Percentiles rank a stretch among this genome's conserved stretches.
phyloP scores from a whole-genome alignment of 2,888 invertebrate species.

The Chymomyza procnemis region DNA sequence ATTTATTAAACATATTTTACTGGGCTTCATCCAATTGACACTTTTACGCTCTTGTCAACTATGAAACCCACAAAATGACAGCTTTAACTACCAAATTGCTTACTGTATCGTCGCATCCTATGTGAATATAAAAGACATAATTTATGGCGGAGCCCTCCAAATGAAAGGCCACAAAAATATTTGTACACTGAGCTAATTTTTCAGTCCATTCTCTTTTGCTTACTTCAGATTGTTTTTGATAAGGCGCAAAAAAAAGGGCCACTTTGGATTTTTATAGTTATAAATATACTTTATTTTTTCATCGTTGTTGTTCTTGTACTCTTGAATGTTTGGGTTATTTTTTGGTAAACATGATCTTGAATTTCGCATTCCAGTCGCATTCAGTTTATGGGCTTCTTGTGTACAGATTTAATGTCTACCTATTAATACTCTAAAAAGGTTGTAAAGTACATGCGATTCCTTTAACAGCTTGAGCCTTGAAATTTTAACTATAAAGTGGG shows the following conservation, averaged over 20 bases:
- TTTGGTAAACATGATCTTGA: constrained; percentile 52
- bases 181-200: neutral
- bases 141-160: neutral
- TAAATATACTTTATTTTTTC: constrained; percentile 17
- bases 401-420: constrained; percentile 19
- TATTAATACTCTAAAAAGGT: neutral
- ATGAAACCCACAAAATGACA: constrained; percentile 4
- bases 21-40: neutral
- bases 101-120: neutral
- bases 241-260: neutral
- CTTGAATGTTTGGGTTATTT: neutral
- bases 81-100: neutral
- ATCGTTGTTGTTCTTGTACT: constrained; percentile 11
- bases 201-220: neutral
- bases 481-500: too few species aligned
- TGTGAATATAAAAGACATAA: neutral
- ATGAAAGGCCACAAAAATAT: neutral
- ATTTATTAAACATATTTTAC: neutral
- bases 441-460: neutral
- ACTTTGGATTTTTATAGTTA: constrained; percentile 30
- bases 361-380: constrained; percentile 65
- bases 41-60: constrained; percentile 11
- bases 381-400: constrained; percentile 15
- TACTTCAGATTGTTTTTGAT: neutral
- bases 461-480: neutral